Evolutionary conservation across 2,888 invertebrate genomes (phyloP), one percentile per base, ranked within the genome.

Genomic region (Ariolimax columbianus): DNA sequence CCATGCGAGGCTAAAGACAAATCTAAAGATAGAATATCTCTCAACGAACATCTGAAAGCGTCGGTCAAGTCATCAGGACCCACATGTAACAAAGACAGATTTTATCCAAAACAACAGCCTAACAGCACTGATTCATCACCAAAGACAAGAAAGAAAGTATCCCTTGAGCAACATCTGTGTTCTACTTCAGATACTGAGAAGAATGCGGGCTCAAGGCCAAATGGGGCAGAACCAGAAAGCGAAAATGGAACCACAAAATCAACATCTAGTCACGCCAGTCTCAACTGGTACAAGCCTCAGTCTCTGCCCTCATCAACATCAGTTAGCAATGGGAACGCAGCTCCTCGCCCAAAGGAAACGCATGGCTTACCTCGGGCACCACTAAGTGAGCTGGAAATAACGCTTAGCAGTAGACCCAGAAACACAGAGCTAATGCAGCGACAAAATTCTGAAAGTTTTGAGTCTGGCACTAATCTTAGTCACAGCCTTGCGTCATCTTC

Each of bases 221-320:
- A 63, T 23, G 73, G 47, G 1, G 79, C 66, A 47, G 43, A n/a
- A 19, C 43, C 51, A 19, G 55, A 59, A 23, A 73, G 63, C n/a
- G 40, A 73, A 6, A 55, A 38, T 30, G 55, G 38, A 30, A 38
- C 72, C 4, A 36, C 59, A n/a, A 36, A 40, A n/a, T 82, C 82
- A 26, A 72, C 82, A 40, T 73, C 72, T 40, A 82, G 82, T 36
- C 82, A 73, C 30, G 66, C 83, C 1, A 83, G 83, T 30, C 51
- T 83, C 9, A 75, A 83, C 66, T 83, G 83, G 83, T 83, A 83
- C 59, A 75, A 66, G 40, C 83, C 83, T 26, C 83, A 83, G 77
- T 83, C 83, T 7, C 17, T 83, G 55, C 36, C 83, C 1, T 83
- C 83, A 33, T 77, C 83, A 7, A 77, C 75, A 11, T 77, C 83